Conservation (phyloP, 2,797 vertebrate genomes). For the Pelodytes ibericus region DNA sequence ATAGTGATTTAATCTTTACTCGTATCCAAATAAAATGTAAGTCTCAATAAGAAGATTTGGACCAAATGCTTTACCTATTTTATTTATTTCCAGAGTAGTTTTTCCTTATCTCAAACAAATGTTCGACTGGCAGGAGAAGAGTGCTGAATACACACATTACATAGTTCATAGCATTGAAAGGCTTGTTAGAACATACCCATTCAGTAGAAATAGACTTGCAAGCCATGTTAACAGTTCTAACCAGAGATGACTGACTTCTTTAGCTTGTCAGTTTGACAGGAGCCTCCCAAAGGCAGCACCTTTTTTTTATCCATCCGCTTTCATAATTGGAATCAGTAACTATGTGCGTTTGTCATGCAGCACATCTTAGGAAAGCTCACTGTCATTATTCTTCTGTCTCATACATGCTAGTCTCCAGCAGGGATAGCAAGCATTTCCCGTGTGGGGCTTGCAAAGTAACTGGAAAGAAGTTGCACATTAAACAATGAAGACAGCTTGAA, state of each 20-base stretch:
- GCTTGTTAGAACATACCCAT: conserved; percentile 57
- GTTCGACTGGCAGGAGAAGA: conserved; percentile 7
- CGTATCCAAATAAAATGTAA: not conserved
- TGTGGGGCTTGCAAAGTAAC: conserved; percentile 58
- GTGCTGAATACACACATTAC: conserved; percentile 31
- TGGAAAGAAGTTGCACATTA: conserved; percentile 57
- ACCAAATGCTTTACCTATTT: not conserved
- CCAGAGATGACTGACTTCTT: conserved; percentile 61
- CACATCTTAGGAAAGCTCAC: conserved; percentile 54
- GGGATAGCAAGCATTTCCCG: conserved; percentile 56
- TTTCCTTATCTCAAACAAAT: not conserved
- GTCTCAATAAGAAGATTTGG: not conserved
- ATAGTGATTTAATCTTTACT: no score
- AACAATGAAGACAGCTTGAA: conserved; percentile 58
- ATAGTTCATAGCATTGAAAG: conserved; percentile 22
- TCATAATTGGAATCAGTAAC: conserved; percentile 58
- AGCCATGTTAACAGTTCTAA: conserved; percentile 61
- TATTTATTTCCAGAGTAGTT: not conserved
- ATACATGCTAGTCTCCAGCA: conserved; percentile 20
- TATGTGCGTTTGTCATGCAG: conserved; percentile 53
- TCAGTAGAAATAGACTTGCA: conserved; percentile 50
- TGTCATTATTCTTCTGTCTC: conserved; percentile 45
- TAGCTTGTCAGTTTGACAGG: conserved; percentile 59
- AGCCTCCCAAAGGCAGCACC: conserved; percentile 59
- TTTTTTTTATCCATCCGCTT: conserved; percentile 34